Conservation (phyloP, 2,797 vertebrate species). For the Microcaecilia unicolor region DNA sequence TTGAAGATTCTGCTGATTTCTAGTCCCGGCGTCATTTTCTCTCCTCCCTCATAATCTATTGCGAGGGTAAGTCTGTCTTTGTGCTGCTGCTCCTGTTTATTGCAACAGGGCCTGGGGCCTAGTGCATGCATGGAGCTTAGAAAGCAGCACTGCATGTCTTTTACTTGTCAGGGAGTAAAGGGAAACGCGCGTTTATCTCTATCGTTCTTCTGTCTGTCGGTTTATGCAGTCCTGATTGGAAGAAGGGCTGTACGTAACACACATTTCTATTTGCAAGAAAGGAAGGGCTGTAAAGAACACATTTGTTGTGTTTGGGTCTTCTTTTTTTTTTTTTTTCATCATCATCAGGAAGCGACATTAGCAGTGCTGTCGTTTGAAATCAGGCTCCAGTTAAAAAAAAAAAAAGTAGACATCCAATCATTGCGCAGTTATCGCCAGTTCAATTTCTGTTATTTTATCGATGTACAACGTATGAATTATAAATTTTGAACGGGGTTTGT, state of each 20-base stretch:
- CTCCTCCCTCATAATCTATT: slow-evolving; percentile 57
- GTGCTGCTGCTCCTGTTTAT: slow-evolving; percentile 70
- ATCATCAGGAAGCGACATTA: slow-evolving; percentile 37
- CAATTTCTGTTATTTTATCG: no score
- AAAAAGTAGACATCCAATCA: no score
- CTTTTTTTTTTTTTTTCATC: slow-evolving; percentile 53
- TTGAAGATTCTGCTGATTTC: slow-evolving; percentile 63
- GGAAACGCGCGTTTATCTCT: slow-evolving; percentile 12
- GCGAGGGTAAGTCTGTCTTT: slow-evolving; percentile 72
- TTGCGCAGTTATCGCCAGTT: no score
- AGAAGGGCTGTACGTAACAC: no score
- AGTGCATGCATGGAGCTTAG: slow-evolving; percentile 6
- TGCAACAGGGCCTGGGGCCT: slow-evolving; percentile 57
- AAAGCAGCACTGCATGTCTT: slow-evolving; percentile 4
- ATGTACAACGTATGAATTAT: no score
- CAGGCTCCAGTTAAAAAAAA: slow-evolving; percentile 1
- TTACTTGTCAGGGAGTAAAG: no score
- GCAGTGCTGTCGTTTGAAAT: neutral
- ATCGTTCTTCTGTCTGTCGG: slow-evolving; percentile 12
- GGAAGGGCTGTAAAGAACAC: slow-evolving; percentile 25
- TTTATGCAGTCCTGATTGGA: slow-evolving; percentile 12
- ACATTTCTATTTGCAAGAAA: no score
- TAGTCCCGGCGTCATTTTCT: slow-evolving; percentile 55
- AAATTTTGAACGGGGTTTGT: no score
- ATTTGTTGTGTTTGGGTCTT: slow-evolving; percentile 36